phyloP scores from a whole-genome alignment of 2,113 vertebrate genomes.

The Galeopterus variegatus region DNA sequence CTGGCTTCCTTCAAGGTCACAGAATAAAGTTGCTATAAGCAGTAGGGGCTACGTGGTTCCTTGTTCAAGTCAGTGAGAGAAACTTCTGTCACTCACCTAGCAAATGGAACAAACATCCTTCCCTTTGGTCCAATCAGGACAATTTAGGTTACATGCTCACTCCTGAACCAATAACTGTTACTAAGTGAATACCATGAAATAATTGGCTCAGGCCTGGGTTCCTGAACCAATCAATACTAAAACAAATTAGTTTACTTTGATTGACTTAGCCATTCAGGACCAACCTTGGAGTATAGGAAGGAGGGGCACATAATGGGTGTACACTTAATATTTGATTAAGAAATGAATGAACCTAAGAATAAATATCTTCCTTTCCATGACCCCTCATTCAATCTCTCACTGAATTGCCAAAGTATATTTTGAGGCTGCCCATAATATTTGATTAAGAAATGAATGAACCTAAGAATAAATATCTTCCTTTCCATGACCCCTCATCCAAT shows the following conservation, averaged over 20 bases:
- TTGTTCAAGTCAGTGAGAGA: not conserved
- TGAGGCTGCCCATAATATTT: not conserved
- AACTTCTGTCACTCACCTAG: not conserved
- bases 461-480: not conserved
- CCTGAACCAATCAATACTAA: not conserved
- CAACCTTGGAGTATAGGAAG: not conserved
- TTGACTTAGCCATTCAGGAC: not conserved
- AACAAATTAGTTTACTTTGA: not conserved
- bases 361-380: not conserved
- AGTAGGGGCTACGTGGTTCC: not conserved
- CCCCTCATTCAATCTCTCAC: not conserved
- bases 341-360: conserved; percentile 3
- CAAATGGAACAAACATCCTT: not conserved
- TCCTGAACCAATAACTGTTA: not conserved
- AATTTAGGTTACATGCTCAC: not conserved
- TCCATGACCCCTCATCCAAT: not conserved
- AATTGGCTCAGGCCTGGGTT: not conserved
- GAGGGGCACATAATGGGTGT: not conserved
- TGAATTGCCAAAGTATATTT: conserved; percentile 29
- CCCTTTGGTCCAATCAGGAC: not conserved
- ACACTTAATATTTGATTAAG: conserved; percentile 28
- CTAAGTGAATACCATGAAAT: not conserved
- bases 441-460: conserved; percentile 43
- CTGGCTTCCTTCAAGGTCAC: not conserved
- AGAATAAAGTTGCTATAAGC: not conserved